Conservation (phyloP, 2,888 invertebrate genomes). For the Adela reaumurella region DNA sequence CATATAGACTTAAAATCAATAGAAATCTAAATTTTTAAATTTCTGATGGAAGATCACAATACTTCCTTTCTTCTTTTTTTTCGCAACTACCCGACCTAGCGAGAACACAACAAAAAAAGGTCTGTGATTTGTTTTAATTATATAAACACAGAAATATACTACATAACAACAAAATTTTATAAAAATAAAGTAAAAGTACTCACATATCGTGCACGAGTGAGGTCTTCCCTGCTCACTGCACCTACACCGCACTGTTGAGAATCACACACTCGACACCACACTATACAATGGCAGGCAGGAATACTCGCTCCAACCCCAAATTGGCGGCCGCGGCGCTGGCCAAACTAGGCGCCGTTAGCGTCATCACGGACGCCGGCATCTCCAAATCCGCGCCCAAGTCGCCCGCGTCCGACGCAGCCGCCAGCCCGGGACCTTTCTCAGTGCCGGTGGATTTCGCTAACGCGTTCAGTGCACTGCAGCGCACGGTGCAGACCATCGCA, state of each 20-base stretch:
- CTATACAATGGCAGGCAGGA: background rate
- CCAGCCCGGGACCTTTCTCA: background rate
- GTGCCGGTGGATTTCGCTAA: background rate
- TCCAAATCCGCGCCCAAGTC: background rate
- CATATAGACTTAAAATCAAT: too few relatives aligned
- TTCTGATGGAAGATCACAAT: too few relatives aligned
- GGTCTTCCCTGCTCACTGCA: background rate
- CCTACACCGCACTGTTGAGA: background rate
- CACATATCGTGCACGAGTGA: background rate
- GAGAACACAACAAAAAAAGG: background rate
- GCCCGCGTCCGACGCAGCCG: background rate
- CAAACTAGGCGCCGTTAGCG: too few relatives aligned
- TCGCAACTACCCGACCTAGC: background rate
- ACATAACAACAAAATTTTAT: background rate
- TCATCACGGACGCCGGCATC: background rate
- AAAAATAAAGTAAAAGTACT: background rate
- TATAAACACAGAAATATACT: background rate
- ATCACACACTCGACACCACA: background rate
- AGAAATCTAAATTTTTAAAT: too few relatives aligned
- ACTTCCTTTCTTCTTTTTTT: too few relatives aligned
- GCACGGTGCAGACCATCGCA: background rate
- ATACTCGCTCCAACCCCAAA: background rate
- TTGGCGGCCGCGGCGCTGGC: too few relatives aligned
- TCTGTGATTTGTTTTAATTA: background rate
- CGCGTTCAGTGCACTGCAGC: background rate